A percentile compares a stretch with the other conserved stretches of the same genome.
phyloP scores from a whole-genome alignment of 2,888 invertebrate genomes.

The Polymixis flavicincta region DNA sequence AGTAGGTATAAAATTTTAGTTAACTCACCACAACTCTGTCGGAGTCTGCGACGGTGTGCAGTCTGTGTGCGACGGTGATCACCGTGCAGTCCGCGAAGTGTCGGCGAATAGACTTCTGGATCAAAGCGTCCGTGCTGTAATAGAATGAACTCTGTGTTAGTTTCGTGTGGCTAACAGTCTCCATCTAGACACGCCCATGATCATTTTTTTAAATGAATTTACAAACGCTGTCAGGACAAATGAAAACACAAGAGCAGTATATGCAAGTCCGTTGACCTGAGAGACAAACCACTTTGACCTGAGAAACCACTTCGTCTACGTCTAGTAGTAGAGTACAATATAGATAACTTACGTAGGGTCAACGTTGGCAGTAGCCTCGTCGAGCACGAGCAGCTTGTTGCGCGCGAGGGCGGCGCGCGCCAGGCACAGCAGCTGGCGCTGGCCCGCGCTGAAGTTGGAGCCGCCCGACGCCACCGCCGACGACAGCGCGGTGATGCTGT shows the following conservation, averaged over 20 bases:
- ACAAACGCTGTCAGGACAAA: neutral
- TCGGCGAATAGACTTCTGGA: constrained; percentile 95
- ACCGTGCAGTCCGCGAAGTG: constrained; percentile 96
- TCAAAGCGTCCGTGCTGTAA: constrained; percentile 94
- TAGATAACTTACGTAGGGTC: constrained; percentile 92
- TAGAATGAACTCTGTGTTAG: constrained; percentile 6
- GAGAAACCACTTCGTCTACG: neutral
- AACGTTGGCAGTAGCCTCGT: constrained; percentile 98
- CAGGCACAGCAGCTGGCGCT: constrained; percentile 96
- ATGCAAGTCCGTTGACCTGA: neutral
- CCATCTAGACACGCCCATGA: neutral
- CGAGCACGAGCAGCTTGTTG: constrained; percentile 95
- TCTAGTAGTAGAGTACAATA: neutral
- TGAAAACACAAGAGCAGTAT: neutral
- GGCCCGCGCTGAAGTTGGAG: constrained; percentile 96
- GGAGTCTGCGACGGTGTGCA: constrained; percentile 97
- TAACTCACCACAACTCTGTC: constrained; percentile 94
- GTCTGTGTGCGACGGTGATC: constrained; percentile 97
- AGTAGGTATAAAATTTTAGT: neutral
- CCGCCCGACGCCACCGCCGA: constrained; percentile 94
- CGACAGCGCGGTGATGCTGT: constrained; percentile 91
- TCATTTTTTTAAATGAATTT: neutral
- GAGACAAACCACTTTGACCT: neutral
- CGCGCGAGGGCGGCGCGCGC: constrained; percentile 95
- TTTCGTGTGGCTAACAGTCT: neutral